Percentiles rank a stretch among this genome's conserved stretches.
These are phyloP conservation scores for Eira barbara DNA, from an alignment of 2,113 vertebrate genomes.

Conservation along the genomic window DNA sequence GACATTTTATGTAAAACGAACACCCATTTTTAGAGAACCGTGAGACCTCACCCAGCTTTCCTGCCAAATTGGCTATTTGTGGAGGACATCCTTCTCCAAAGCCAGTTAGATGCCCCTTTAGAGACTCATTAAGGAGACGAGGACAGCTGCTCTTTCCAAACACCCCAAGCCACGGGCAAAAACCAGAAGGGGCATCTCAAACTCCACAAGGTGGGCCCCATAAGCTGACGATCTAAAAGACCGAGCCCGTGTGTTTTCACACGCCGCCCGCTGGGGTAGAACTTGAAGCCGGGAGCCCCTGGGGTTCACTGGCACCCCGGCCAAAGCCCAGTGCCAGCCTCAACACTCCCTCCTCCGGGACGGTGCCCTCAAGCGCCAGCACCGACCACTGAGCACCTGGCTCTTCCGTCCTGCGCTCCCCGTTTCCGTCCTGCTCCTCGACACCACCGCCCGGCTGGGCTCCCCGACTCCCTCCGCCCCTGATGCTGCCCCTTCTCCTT, in stretches of 20 bases:
- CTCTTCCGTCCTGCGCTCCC: fast-evolving
- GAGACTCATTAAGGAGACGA: constrained; percentile 52
- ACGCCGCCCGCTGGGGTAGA: too few species aligned
- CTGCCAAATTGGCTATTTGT: constrained; percentile 67
- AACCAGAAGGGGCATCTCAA: neutral
- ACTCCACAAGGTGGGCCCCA: neutral
- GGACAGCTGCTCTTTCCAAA: constrained; percentile 54
- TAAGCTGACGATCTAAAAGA: neutral
- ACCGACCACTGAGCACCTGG: fast-evolving
- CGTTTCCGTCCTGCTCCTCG: fast-evolving
- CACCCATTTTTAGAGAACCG: constrained; percentile 66
- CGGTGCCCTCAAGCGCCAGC: fast-evolving
- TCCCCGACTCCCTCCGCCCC: neutral
- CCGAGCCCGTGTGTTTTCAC: neutral
- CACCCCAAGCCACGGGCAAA: neutral
- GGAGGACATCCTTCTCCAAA: constrained; percentile 68
- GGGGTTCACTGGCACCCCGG: neutral
- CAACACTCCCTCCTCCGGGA: fast-evolving
- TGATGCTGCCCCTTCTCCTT: neutral
- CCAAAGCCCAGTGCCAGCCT: neutral
- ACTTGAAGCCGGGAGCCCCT: too few species aligned
- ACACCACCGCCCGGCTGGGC: neutral
- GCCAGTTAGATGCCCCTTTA: constrained; percentile 53
- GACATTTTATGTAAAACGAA: constrained; percentile 83
- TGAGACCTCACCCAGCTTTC: constrained; percentile 76